Base-by-base conservation (phyloP, 2,113 vertebrate genomes). In the Periophthalmus modestus region DNA sequence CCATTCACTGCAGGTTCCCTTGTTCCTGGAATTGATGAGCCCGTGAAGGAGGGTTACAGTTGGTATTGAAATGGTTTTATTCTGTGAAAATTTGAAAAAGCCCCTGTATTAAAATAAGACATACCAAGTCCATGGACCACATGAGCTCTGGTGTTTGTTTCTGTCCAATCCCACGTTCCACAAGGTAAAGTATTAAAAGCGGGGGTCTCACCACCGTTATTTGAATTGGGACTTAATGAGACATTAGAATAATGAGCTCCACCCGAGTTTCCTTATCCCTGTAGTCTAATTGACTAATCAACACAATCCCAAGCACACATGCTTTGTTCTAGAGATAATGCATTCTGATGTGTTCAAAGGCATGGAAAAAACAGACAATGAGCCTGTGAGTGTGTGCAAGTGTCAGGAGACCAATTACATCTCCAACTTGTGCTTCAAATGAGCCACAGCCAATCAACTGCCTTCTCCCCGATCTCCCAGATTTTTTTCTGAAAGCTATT, bases 401-500 rank as follows among this genome's bases (percentile, higher is more conserved):
- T 85, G 80, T 87, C 89, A 82, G 81, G 90, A 88, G 87, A 90
- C 86, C 88, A 91, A 86, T 89, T 90, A 89, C 79, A 77, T 76
- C 75, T 78, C 75, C 69, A 79, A 89, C 82, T 80, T 87, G 73
- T 77, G 77, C 89, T 87, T 86, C 79, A 89, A 84, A 88, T 83
- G 82, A 88, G 82, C 72, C 80, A 77, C 78, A 80, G 61, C 61
- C 50, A 88, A 88, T 85, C 73, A 62, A 78, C 73, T 79, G 78
- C 67, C 79, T 82, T 85, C 82, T 72, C 78, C 77, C 28, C 36
- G 82, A 79, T 83, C 86, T 85, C 24, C 34, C 72, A 1, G 28
- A 28, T 80, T 55, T 34, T 52, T 80, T 55, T 33, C 50, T 33
- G 71, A 63, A 78, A 83, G 71, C 84, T 80, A 43, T 70, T 5